Evolutionary conservation across 1,140 invertebrate species (phyloP), one percentile per base, ranked within the genome.

Genomic region (Heliothis subflexa): DNA sequence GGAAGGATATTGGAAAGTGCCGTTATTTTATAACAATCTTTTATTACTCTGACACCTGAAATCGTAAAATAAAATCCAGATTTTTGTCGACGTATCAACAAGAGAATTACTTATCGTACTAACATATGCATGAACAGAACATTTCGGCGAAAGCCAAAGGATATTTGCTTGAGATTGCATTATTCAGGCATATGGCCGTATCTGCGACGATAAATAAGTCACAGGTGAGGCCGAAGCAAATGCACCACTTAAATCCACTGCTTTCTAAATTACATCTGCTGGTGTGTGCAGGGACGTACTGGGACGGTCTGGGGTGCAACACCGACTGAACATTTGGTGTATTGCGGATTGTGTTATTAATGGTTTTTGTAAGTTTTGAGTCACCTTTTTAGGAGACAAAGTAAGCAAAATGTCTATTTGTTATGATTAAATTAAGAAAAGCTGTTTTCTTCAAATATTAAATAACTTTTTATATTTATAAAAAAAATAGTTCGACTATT

Each of bases 181-280:
- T 85, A 81, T 79, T 75, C 74, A 74, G 59, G 71, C 52, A 59
- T 71, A 78, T 54, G 52, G 78, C 28, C 54, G 77, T 75, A 71
- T 70, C 68, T 59, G 16, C 52, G 64, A 50, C 74, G 50, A 86
- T 86, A 84, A 84, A 86, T 86, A 86, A 86, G 81, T 72, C 81
- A 68, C 85, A 86, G 85, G 85, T 86, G 85, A 25, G 66, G 45
- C 68, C 47, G 73, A 62, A 72, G 77, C 78, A 77, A 76, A 83
- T 82, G 81, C 80, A 77, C 71, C 80, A 81, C 74, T 81, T 80
- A 74, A 77, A 81, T 79, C 52, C 55, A 52, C 55, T 73, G 54
- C 62, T 59, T 77, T 75, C 47, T 83, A 78, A 83, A 83, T 78
- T 83, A 80, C 66, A 75, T 78, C 33, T 62, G 57, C 50, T 78